Evolutionary conservation across 2,113 vertebrate species (phyloP).

Genomic region (Pomatostomus ruficeps): DNA sequence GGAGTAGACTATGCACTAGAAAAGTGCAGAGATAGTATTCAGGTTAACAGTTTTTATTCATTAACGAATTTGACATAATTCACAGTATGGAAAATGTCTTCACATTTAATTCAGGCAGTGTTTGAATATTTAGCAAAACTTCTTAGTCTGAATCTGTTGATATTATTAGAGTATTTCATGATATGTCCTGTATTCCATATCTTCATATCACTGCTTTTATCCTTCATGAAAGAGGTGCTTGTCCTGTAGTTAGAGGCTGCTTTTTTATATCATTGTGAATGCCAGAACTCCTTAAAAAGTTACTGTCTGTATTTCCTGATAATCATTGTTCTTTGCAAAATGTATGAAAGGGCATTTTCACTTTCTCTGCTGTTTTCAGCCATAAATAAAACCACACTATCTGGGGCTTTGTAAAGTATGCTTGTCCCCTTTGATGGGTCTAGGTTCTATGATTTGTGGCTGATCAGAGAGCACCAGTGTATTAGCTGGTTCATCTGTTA

Average conservation of each 20-base stretch:
- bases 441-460: neutral
- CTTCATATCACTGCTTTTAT: conserved; percentile 19
- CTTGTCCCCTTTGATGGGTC: neutral
- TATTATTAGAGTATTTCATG: neutral
- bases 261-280: neutral
- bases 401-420: neutral
- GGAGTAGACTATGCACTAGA: neutral
- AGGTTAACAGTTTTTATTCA: conserved; percentile 3
- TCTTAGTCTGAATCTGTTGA: neutral
- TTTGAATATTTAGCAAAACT: neutral
- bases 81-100: neutral
- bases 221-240: conserved; percentile 1
- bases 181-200: neutral
- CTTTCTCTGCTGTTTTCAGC: neutral
- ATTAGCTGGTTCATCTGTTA: conserved; percentile 2
- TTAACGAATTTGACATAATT: conserved; percentile 27
- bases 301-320: neutral
- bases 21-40: conserved; percentile 1
- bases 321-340: neutral
- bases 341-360: neutral
- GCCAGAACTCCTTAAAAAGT: neutral
- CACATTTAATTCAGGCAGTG: neutral
- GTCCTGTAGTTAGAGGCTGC: neutral
- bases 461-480: neutral
- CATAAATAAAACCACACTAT: neutral